Evolutionary conservation across 2,888 invertebrate species (phyloP).

Genomic region (Campaea margaritaria): DNA sequence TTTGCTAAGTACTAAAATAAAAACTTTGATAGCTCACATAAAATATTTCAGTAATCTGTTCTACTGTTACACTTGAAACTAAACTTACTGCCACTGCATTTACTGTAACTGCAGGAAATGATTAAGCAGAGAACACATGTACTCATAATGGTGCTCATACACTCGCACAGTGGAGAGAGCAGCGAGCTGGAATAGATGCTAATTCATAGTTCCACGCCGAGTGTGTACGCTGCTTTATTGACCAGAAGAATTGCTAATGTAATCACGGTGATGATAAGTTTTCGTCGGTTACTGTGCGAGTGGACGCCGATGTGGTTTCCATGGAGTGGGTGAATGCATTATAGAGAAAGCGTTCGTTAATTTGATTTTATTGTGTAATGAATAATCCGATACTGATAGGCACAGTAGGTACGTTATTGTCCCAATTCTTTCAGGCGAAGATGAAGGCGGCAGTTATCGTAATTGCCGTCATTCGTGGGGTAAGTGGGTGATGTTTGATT

Average conservation of each 20-base stretch:
- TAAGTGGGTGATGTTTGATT: too few species aligned
- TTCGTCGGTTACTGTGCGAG: constrained; percentile 7
- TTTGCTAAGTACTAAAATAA: too few species aligned
- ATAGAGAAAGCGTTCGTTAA: background rate
- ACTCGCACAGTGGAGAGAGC: constrained; percentile 1
- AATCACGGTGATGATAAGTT: constrained; percentile 32
- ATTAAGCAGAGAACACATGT: constrained; percentile 16
- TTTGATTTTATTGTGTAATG: background rate
- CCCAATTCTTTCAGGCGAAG: too few species aligned
- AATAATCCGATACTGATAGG: too few species aligned
- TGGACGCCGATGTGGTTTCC: background rate
- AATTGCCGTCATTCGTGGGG: too few species aligned
- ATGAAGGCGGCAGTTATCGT: too few species aligned
- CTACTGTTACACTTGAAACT: background rate
- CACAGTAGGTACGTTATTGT: too few species aligned
- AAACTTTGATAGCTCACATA: too few species aligned
- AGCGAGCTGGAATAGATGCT: constrained; percentile 24
- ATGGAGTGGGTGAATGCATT: background rate
- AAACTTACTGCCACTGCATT: background rate
- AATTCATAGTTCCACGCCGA: constrained; percentile 22
- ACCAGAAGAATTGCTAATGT: constrained; percentile 41
- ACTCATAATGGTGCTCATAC: background rate
- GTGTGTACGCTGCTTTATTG: constrained; percentile 34
- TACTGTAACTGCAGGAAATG: constrained; percentile 20
- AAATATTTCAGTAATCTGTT: too few species aligned